phyloP scores from a whole-genome alignment of 2,888 invertebrate genomes.

The Andrena hattorfiana region DNA sequence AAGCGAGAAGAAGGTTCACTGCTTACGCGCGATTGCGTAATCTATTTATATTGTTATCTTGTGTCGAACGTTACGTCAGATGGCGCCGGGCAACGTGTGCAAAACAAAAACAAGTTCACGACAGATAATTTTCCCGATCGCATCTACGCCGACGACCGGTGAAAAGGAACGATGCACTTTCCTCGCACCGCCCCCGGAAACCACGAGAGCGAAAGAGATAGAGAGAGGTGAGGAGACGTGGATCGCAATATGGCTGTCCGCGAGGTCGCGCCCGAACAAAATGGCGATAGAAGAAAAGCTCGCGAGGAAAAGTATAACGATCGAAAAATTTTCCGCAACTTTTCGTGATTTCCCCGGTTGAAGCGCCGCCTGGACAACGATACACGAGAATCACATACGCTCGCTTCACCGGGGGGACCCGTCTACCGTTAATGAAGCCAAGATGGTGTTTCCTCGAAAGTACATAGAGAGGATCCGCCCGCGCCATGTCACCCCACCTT shows the following conservation, averaged over 20 bases:
- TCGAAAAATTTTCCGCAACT: background rate
- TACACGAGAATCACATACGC: constrained; percentile 69
- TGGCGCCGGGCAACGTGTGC: constrained; percentile 60
- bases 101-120: constrained; percentile 74
- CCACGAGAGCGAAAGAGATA: constrained; percentile 49
- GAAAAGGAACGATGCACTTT: constrained; percentile 57
- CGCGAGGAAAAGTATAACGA: constrained; percentile 58
- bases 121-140: constrained; percentile 66
- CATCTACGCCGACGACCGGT: constrained; percentile 36
- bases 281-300: constrained; percentile 79
- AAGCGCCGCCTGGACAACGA: constrained; percentile 68
- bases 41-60: constrained; percentile 81
- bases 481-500: constrained; percentile 60
- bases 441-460: constrained; percentile 21
- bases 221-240: constrained; percentile 60
- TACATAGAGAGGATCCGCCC: constrained; percentile 66
- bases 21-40: constrained; percentile 76
- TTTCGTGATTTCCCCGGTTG: constrained; percentile 48
- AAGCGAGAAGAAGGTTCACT: constrained; percentile 50
- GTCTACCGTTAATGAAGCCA: background rate
- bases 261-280: constrained; percentile 80
- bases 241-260: constrained; percentile 82
- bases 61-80: constrained; percentile 72
- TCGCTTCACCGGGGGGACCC: constrained; percentile 62
- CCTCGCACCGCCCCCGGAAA: constrained; percentile 72